Conservation (phyloP, 2,888 invertebrate species). For the Dolomedes plantarius region DNA sequence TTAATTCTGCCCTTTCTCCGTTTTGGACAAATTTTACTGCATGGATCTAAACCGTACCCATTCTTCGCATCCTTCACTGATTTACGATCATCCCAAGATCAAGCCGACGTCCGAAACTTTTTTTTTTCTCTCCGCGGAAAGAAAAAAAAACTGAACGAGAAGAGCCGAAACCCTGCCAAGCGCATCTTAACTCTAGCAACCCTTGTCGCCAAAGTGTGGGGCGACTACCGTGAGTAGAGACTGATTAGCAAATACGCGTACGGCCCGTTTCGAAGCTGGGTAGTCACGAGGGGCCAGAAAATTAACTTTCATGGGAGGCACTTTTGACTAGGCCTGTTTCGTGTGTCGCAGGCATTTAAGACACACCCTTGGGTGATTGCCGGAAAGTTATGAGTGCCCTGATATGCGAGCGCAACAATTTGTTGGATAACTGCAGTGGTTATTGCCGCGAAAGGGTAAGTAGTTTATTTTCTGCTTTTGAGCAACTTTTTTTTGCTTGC, state of each 20-base stretch:
- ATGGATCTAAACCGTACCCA: no score
- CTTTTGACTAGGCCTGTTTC: neutral
- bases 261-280: neutral
- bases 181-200: neutral
- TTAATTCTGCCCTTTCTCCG: no score
- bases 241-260: constrained; percentile 20
- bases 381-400: constrained; percentile 11
- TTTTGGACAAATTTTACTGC: no score
- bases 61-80: no score
- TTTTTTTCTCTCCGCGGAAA: no score
- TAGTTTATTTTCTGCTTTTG: neutral
- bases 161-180: neutral
- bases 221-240: constrained; percentile 2
- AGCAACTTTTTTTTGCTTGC: no score
- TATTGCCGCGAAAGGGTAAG: neutral
- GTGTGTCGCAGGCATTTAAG: neutral
- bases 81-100: no score
- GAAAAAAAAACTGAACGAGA: neutral
- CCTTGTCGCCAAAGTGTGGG: constrained; percentile 14
- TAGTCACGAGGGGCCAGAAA: constrained; percentile 19
- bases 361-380: constrained; percentile 11
- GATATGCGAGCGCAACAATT: constrained; percentile 17
- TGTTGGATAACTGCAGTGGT: constrained; percentile 18
- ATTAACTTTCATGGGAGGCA: constrained; percentile 26
- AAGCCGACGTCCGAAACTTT: no score